Evolutionary conservation across 2,888 invertebrate species (phyloP).

Genomic region (Sepiola atlantica): DNA sequence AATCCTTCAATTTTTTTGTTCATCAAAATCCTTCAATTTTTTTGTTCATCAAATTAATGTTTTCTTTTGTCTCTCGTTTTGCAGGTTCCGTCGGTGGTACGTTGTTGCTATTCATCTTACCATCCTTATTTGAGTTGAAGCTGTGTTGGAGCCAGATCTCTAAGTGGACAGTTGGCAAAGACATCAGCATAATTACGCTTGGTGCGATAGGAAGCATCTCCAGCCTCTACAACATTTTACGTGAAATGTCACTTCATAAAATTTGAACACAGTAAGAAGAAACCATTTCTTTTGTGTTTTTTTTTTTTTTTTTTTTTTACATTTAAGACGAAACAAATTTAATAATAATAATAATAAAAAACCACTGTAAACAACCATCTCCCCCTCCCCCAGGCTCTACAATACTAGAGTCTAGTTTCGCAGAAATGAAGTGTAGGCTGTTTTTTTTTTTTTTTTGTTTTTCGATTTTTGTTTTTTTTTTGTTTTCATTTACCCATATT

Average conservation of each 20-base stretch:
- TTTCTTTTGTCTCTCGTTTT: constrained; percentile 49
- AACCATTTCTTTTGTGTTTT: background rate
- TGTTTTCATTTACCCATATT: too few species aligned
- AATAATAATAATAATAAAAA: too few species aligned
- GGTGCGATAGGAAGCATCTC: constrained; percentile 62
- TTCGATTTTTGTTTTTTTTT: background rate
- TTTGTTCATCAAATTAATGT: background rate
- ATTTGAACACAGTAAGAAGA: background rate
- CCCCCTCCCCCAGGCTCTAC: background rate
- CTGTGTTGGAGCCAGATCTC: constrained; percentile 60
- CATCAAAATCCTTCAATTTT: background rate
- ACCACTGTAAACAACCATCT: background rate
- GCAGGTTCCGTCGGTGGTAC: constrained; percentile 72
- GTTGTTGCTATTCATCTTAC: constrained; percentile 69
- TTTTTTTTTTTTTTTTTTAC: background rate
- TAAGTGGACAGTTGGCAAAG: constrained; percentile 57
- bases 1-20: background rate
- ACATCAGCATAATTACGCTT: constrained; percentile 65
- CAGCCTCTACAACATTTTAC: constrained; percentile 60
- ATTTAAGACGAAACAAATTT: too few species aligned
- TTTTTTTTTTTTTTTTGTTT: background rate
- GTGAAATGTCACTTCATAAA: constrained; percentile 47
- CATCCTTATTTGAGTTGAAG: constrained; percentile 70
- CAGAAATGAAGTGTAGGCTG: background rate
- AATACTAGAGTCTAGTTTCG: background rate